Conservation (phyloP, 2,113 vertebrate species). For the Bos indicus region DNA sequence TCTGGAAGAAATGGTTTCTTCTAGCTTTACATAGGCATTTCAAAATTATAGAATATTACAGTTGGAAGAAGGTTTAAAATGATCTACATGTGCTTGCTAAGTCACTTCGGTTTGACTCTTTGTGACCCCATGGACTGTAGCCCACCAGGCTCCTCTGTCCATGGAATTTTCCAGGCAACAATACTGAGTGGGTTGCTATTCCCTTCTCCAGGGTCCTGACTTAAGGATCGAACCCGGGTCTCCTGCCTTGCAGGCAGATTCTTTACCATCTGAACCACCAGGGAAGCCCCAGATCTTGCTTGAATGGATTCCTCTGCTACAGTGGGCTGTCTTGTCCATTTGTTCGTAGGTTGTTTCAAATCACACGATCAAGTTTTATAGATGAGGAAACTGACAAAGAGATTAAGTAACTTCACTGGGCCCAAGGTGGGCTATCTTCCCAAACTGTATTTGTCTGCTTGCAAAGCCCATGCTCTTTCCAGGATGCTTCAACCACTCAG, state of each 20-base stretch:
- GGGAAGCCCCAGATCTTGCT: not conserved
- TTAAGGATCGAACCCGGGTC: fast-evolving
- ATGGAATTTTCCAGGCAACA: not conserved
- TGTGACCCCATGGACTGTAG: not conserved
- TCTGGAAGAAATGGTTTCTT: not conserved
- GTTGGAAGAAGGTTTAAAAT: not conserved
- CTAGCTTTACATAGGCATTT: not conserved
- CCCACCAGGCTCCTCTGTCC: not conserved
- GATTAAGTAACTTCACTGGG: not conserved
- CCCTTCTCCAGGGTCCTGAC: not conserved
- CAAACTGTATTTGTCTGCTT: not conserved
- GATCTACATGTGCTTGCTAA: not conserved
- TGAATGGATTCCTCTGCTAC: not conserved
- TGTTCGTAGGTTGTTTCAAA: not conserved
- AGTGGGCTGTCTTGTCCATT: not conserved
- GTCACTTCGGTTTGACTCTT: not conserved
- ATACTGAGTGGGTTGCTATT: not conserved
- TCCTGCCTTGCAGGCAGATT: not conserved
- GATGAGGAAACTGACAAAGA: not conserved
- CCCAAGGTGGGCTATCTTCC: not conserved
- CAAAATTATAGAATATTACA: not conserved
- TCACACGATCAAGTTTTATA: not conserved
- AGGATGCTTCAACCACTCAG: not conserved
- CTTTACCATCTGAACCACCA: not conserved
- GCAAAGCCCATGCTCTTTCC: not conserved